phyloP scores from a whole-genome alignment of 2,797 vertebrate genomes.

The Hafferia zeledoni region DNA sequence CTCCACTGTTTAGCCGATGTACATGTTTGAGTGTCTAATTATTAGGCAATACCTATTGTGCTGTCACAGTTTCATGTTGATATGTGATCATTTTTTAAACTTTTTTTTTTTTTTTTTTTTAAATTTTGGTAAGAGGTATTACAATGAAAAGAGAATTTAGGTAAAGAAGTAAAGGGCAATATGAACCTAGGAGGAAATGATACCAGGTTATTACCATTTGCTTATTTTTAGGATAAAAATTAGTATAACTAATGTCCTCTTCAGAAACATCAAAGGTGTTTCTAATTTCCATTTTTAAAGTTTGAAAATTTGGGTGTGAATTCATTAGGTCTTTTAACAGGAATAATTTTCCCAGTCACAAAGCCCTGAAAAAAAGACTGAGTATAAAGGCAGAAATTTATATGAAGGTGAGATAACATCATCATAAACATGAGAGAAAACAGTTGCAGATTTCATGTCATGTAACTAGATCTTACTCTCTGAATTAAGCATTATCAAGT shows the following conservation, averaged over 20 bases:
- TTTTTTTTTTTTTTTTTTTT: no score
- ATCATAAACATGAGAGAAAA: background rate
- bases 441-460: background rate
- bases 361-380: background rate
- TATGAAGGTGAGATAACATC: background rate
- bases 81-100: no score
- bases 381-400: background rate
- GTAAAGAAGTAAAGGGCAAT: background rate
- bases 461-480: background rate
- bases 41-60: background rate
- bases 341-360: background rate
- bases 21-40: background rate
- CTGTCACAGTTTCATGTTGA: fast-evolving
- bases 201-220: background rate
- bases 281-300: background rate
- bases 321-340: background rate
- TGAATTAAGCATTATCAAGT: background rate
- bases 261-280: background rate
- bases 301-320: background rate
- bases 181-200: background rate
- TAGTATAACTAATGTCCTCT: fast-evolving
- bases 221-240: background rate
- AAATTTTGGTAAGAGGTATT: background rate
- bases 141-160: background rate
- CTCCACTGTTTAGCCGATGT: background rate